Base-by-base conservation (phyloP, 1,140 invertebrate species). In the Semibalanus balanoides region DNA sequence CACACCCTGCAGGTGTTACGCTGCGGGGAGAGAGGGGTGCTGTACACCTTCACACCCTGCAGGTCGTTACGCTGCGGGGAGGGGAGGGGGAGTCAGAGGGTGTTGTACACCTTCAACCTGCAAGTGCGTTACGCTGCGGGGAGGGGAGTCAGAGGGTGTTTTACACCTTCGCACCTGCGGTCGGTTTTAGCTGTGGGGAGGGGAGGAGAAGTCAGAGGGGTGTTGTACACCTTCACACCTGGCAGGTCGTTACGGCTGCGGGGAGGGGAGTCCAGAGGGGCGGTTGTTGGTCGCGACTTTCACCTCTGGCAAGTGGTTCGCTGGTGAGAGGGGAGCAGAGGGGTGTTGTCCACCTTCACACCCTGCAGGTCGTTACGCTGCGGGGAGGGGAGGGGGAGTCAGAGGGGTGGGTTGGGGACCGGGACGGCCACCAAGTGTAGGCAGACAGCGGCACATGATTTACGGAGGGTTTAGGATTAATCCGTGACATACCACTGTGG, bases 221-320 rank as follows among this genome's bases (percentile, higher is more conserved):
- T 91, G 82, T 92, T 94, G 83, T 99, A 99, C 0, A 98, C 96
- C 71, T 76, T 79, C 30, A 80, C 78, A 73, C 78, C 79, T 73
- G 78, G 77, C 71, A 81, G 77, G 77, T 80, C 74, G 87, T 87
- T 88, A 83, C 92, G 89, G n/a, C 70, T 72, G 70, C 70, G 3
- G 51, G n/a, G 17, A 25, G 22, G 14, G 22, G 35, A 40, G 35
- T 5, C 17, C 35, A 40, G 35, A 5, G n/a, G n/a, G 93, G n/a
- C n/a, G n/a, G n/a, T n/a, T 91, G 82, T 92, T 94, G n/a, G n/a
- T n/a, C 35, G 17, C 92, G n/a, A n/a, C 94, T 83, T 99, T 0
- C 98, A n/a, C 79, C 71, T 78, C n/a, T n/a, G n/a, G 77, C 71
- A 81, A 77, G 79, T n/a, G n/a, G 87, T 87, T 88, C 92, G 89